Conservation (phyloP, 2,797 vertebrate genomes). For the Novumbra hubbsi region DNA sequence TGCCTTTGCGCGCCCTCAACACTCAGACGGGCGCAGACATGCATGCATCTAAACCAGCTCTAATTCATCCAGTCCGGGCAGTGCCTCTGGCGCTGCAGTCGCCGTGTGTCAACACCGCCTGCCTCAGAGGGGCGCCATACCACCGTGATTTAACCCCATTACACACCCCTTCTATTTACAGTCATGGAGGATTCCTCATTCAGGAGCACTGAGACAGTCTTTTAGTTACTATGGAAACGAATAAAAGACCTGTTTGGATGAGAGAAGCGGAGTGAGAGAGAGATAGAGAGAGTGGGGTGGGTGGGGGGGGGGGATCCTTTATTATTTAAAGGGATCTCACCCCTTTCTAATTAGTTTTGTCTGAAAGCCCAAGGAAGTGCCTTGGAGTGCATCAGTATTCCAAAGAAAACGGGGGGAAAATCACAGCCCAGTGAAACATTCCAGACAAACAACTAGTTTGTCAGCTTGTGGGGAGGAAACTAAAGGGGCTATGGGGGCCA, state of each 20-base stretch:
- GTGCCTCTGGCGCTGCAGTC: neutral
- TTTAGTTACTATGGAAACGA: conserved; percentile 66
- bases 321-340: conserved; percentile 85
- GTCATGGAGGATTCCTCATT: conserved; percentile 52
- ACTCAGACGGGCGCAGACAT: neutral
- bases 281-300: conserved; percentile 46
- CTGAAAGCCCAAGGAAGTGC: conserved; percentile 72
- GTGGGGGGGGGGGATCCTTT: conserved; percentile 63
- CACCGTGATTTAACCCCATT: conserved; percentile 23
- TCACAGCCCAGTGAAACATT: conserved; percentile 1
- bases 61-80: neutral
- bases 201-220: conserved; percentile 54
- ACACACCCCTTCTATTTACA: conserved; percentile 32
- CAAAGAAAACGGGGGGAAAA: conserved; percentile 14
- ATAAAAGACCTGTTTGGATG: conserved; percentile 60
- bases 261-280: conserved; percentile 31
- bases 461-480: neutral
- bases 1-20: neutral
- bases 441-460: neutral
- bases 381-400: conserved; percentile 57
- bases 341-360: conserved; percentile 80
- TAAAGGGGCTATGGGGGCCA: neutral
- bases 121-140: conserved; percentile 53
- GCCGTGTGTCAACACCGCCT: neutral
- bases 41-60: neutral